Conservation (phyloP, 35 echinoderm and acorn worm genomes). For the Apostichopus parvimensis region DNA sequence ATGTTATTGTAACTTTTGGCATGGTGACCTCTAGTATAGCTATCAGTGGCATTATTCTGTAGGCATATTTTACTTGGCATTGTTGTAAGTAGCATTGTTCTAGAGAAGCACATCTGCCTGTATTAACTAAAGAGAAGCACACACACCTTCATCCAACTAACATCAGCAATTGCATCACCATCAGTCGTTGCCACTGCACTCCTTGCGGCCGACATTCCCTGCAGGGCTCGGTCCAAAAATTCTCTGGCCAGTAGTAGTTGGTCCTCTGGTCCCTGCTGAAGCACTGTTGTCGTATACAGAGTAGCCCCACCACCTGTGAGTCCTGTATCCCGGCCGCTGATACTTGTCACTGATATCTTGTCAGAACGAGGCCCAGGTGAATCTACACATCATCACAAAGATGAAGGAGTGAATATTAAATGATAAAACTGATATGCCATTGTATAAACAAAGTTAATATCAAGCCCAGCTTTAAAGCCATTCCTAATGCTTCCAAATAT, state of each 20-base stretch:
- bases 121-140: background rate
- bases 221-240: slow-evolving; percentile 86
- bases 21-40: no score
- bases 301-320: slow-evolving; percentile 60
- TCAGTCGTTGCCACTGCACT: slow-evolving; percentile 87
- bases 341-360: slow-evolving; percentile 44
- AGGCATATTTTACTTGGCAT: no score
- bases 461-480: background rate
- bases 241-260: slow-evolving; percentile 86
- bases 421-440: background rate
- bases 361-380: slow-evolving; percentile 47
- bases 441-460: background rate
- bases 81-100: no score
- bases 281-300: slow-evolving; percentile 76
- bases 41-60: no score
- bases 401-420: no score
- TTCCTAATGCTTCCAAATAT: background rate
- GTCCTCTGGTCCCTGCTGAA: slow-evolving; percentile 76
- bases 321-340: slow-evolving; percentile 51
- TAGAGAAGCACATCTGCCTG: no score
- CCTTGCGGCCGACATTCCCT: slow-evolving; percentile 86
- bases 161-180: slow-evolving; percentile 91
- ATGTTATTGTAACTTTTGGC: no score
- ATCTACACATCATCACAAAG: background rate
- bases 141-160: slow-evolving; percentile 94